Conservation (phyloP, 1,140 invertebrate genomes). For the Papilio machaon region DNA sequence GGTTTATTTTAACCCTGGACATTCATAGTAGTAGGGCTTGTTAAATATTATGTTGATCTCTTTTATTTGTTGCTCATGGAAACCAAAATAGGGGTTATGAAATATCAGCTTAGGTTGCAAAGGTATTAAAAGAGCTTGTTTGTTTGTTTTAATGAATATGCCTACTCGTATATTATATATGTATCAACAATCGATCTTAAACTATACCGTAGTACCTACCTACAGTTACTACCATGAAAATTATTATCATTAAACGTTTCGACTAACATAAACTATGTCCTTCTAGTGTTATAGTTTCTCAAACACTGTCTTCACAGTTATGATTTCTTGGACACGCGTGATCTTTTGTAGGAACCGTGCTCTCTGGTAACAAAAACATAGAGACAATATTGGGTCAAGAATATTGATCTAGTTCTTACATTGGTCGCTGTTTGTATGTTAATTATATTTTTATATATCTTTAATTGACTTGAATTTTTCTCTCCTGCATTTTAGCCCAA, state of each 20-base stretch:
- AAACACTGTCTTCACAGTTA: not conserved
- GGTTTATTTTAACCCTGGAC: constrained; percentile 6
- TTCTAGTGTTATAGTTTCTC: not conserved
- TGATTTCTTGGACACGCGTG: not conserved
- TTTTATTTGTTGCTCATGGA: not conserved
- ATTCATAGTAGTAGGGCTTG: not conserved
- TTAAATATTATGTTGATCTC: not conserved
- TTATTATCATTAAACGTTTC: not conserved
- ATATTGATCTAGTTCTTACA: not conserved
- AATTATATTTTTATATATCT: too few species aligned
- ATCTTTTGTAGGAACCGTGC: not conserved
- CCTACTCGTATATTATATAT: too few species aligned
- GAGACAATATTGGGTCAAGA: not conserved
- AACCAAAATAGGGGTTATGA: not conserved
- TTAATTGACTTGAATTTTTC: too few species aligned
- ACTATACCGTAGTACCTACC: too few species aligned
- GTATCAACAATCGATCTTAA: too few species aligned
- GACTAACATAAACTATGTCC: not conserved
- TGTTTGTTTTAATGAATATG: too few species aligned
- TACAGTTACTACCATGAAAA: not conserved
- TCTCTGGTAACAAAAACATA: not conserved
- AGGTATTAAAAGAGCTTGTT: not conserved
- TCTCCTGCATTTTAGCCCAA: too few species aligned
- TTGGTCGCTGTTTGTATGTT: not conserved
- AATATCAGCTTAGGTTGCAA: not conserved